Evolutionary conservation across 2,113 vertebrate species (phyloP).

Genomic region (Prinia subflava): DNA sequence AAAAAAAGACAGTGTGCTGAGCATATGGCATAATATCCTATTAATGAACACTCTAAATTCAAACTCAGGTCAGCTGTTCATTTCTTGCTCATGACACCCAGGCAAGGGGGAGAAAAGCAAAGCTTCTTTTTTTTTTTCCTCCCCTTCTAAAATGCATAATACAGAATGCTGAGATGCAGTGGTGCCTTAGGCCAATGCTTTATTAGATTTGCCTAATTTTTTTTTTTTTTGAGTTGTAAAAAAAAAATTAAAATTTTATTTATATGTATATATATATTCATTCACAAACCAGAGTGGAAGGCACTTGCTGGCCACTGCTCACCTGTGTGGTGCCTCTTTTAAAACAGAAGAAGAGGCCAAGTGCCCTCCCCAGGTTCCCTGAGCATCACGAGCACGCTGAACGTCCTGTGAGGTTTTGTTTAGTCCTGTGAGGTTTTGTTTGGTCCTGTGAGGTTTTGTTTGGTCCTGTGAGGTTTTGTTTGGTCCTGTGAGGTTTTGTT

Average conservation of each 20-base stretch:
- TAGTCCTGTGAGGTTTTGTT: accelerated
- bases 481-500: background rate
- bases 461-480: accelerated
- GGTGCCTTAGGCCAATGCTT: slow-evolving; percentile 70
- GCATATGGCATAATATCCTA: slow-evolving; percentile 99
- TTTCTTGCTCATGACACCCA: slow-evolving; percentile 89
- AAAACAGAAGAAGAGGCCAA: background rate
- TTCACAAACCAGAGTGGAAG: background rate
- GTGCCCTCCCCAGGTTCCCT: accelerated
- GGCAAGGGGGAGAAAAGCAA: slow-evolving; percentile 76
- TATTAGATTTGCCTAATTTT: slow-evolving; percentile 78
- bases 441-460: background rate
- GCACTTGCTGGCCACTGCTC: background rate
- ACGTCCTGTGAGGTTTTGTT: accelerated
- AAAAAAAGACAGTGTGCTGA: slow-evolving; percentile 88
- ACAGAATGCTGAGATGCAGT: slow-evolving; percentile 67
- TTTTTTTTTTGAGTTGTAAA: background rate
- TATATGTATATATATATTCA: accelerated
- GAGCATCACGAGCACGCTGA: accelerated
- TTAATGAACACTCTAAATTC: slow-evolving; percentile 99
- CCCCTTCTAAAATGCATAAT: slow-evolving; percentile 77
- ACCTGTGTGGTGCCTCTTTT: background rate
- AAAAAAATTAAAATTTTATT: background rate
- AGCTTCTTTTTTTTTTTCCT: slow-evolving; percentile 56
- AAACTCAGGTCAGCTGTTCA: slow-evolving; percentile 98